These are phyloP conservation scores for Mugil cephalus DNA, from an alignment of 2,113 vertebrate genomes.

Conservation along the genomic window DNA sequence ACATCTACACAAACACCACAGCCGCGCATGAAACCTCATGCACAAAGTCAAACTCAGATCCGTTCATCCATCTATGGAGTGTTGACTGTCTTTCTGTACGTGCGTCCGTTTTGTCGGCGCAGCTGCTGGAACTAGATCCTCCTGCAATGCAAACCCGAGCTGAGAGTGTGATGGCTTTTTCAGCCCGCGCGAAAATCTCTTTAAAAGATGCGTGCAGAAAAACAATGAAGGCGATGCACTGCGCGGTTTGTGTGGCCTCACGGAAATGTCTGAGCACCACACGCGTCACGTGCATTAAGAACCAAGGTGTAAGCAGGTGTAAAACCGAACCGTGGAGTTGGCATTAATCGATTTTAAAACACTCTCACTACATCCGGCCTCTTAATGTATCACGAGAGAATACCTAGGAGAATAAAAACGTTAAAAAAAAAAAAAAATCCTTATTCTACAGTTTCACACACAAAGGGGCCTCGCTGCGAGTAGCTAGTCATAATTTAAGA, in stretches of 20 bases:
- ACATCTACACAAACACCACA: no score
- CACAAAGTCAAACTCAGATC: not conserved
- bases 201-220: slow-evolving; percentile 47
- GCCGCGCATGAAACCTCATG: slow-evolving; percentile 2
- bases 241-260: not conserved
- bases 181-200: slow-evolving; percentile 56
- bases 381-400: not conserved
- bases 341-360: slow-evolving; percentile 32
- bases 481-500: not conserved
- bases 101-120: slow-evolving; percentile 39
- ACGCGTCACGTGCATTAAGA: slow-evolving; percentile 8
- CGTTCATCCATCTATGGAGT: slow-evolving; percentile 15
- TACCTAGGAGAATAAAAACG: no score
- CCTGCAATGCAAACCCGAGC: slow-evolving; percentile 71
- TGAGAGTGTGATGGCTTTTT: slow-evolving; percentile 67
- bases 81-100: slow-evolving; percentile 37
- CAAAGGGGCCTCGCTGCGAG: not conserved
- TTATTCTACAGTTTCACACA: slow-evolving; percentile 3
- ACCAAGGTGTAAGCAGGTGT: slow-evolving; percentile 4
- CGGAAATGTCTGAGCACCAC: not conserved
- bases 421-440: no score
- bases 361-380: slow-evolving; percentile 22
- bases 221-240: slow-evolving; percentile 29
- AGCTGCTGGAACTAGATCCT: slow-evolving; percentile 72
- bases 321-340: slow-evolving; percentile 6